phyloP scores from a whole-genome alignment of 2,113 vertebrate species.

The Muntiacus reevesi region DNA sequence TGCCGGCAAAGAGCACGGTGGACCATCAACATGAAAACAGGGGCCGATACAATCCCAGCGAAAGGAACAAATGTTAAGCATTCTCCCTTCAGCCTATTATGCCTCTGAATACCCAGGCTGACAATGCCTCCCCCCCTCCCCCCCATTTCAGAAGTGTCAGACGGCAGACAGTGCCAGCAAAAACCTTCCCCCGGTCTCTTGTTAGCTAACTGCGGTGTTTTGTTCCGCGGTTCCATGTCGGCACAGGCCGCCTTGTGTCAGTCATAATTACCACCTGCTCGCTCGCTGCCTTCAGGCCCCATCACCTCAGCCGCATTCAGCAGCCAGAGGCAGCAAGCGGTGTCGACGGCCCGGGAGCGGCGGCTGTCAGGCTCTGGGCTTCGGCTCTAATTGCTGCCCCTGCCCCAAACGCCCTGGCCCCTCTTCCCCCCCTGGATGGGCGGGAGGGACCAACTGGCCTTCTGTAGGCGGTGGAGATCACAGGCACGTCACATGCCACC shows the following conservation, averaged over 20 bases:
- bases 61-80: conserved; percentile 75
- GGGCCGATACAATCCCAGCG: conserved; percentile 66
- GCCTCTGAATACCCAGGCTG: conserved; percentile 67
- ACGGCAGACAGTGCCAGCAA: conserved; percentile 69
- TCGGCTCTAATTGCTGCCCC: conserved; percentile 79
- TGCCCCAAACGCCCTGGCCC: conserved; percentile 67
- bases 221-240: conserved; percentile 78
- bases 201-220: conserved; percentile 81
- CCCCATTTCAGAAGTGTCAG: conserved; percentile 81
- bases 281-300: conserved; percentile 80
- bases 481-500: conserved; percentile 32
- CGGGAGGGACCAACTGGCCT: background rate
- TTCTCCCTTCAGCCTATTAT: conserved; percentile 75
- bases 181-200: conserved; percentile 74
- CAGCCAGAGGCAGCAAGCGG: conserved; percentile 81
- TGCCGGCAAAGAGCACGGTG: conserved; percentile 55
- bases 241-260: conserved; percentile 82
- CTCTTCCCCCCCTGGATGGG: background rate
- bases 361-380: conserved; percentile 76
- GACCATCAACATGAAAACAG: conserved; percentile 77
- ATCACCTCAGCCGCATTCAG: conserved; percentile 81
- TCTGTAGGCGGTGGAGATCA: conserved; percentile 50
- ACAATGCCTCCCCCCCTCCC: conserved; percentile 56
- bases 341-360: conserved; percentile 76
- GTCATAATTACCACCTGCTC: conserved; percentile 87